Evolutionary conservation across 2,797 vertebrate genomes (phyloP), one percentile per base, ranked within the genome.

Genomic region (Chloroceryle inda): DNA sequence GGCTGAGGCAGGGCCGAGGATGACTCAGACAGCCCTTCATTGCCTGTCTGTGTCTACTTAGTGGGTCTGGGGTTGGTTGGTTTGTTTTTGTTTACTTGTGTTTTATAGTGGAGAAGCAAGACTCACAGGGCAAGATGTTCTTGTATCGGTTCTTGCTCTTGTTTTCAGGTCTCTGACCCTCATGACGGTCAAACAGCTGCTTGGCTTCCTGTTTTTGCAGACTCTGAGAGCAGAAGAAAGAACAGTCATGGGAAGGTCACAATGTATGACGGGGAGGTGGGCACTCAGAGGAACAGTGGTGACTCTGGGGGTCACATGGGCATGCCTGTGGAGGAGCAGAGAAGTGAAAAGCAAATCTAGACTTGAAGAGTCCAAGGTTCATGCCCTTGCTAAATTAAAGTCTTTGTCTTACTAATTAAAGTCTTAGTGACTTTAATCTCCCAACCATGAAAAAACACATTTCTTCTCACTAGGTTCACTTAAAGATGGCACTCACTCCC

Each of bases 101-200:
- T 84, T 50, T 31, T 23, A 31, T 22, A 85, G 33, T 16, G 35
- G 45, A 83, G n/a, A 71, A 85, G 31, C 19, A 71, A 76, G 74
- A 95, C 99, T 99, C 92, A 99, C 99, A 99, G 13, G 99, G 99
- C 78, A 99, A 98, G 92, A 99, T 99, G 97, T 99, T 99, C 98
- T 99, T 99, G 96, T 99, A 99, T 96, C 99, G 98, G 97, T 99
- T 99, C 97, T 99, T 99, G 99, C 99, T 98, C 97, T 99, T 99
- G 96, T 99, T 99, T 95, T 99, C 99, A 12, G 98, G 99, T 86
- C 99, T 98, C 98, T 99, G 99, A 12, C 99, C 99, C 92, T 99
- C 99, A 33, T 99, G 98, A 76, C 99, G 97, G 96, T 99, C 99
- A 94, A 99, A 99, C 85, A 99, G 98, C 93, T 99, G 97, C 96